These are phyloP conservation scores for Brachyptera risi DNA, from an alignment of 2,888 invertebrate genomes.

Conservation along the genomic window DNA sequence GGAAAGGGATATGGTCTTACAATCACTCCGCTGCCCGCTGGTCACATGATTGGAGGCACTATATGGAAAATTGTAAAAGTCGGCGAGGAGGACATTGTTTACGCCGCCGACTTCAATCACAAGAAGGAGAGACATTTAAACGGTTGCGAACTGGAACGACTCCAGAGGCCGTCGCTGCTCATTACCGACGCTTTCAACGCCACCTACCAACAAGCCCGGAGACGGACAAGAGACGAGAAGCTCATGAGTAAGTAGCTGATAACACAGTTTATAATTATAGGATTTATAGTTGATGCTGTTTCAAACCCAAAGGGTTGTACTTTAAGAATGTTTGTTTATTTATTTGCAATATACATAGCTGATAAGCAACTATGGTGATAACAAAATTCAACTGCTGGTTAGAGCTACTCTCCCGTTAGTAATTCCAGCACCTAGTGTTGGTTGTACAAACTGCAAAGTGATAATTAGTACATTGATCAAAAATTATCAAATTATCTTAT, in stretches of 20 bases:
- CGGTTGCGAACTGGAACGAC: slow-evolving; percentile 86
- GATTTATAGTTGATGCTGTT: too few relatives aligned
- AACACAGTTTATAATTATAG: too few relatives aligned
- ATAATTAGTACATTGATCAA: too few relatives aligned
- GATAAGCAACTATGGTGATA: too few relatives aligned
- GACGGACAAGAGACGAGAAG: slow-evolving; percentile 90
- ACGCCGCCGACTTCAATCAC: slow-evolving; percentile 98
- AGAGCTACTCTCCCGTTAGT: too few relatives aligned
- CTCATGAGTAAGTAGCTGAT: slow-evolving; percentile 71
- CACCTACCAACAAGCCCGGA: slow-evolving; percentile 84
- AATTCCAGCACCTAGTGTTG: too few relatives aligned
- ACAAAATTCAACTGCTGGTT: too few relatives aligned
- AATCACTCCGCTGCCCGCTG: slow-evolving; percentile 91
- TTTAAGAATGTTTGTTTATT: too few relatives aligned
- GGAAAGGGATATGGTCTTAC: slow-evolving; percentile 95
- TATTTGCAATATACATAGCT: too few relatives aligned
- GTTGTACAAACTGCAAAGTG: too few relatives aligned
- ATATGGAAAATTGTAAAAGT: slow-evolving; percentile 98
- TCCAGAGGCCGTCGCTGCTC: slow-evolving; percentile 87
- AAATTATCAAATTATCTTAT: too few relatives aligned
- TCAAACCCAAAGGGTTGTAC: too few relatives aligned
- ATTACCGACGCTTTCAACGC: slow-evolving; percentile 96
- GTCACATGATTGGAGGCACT: slow-evolving; percentile 98
- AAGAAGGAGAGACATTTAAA: slow-evolving; percentile 97
- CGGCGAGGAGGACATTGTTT: slow-evolving; percentile 97